phyloP scores from a whole-genome alignment of 2,113 vertebrate species.

The Pithys albifrons region DNA sequence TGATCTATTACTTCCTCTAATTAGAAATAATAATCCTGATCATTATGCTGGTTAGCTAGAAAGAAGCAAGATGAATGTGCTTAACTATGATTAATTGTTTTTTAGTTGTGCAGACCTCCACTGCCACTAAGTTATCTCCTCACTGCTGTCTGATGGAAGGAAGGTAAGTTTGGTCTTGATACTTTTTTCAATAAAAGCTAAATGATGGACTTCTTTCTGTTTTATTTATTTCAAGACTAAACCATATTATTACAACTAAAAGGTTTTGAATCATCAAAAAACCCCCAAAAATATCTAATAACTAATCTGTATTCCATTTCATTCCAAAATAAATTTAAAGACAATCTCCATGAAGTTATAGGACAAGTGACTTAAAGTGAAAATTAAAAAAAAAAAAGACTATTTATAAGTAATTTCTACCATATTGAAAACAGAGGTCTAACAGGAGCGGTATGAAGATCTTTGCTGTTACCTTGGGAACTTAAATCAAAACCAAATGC shows the following conservation, averaged over 20 bases:
- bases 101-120: conserved; percentile 74
- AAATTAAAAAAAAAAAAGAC: background rate
- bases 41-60: conserved; percentile 97
- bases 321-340: background rate
- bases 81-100: conserved; percentile 90
- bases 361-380: background rate
- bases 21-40: conserved; percentile 99
- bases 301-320: background rate
- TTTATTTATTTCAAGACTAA: background rate
- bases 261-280: background rate
- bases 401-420: background rate
- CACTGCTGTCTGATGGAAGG: conserved; percentile 69
- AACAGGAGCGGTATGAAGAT: background rate
- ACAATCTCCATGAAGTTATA: background rate
- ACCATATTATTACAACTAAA: background rate
- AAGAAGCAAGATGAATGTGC: conserved; percentile 94
- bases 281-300: background rate
- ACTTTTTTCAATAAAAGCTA: conserved; percentile 31
- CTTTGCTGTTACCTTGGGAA: background rate
- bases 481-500: background rate
- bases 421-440: background rate
- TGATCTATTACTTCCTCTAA: conserved; percentile 99
- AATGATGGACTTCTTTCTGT: conserved; percentile 13
- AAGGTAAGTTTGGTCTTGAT: conserved; percentile 57
- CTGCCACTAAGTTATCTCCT: conserved; percentile 74